Evolutionary conservation across 2,113 vertebrate species (phyloP).

Genomic region (Paramisgurnus dabryanus): DNA sequence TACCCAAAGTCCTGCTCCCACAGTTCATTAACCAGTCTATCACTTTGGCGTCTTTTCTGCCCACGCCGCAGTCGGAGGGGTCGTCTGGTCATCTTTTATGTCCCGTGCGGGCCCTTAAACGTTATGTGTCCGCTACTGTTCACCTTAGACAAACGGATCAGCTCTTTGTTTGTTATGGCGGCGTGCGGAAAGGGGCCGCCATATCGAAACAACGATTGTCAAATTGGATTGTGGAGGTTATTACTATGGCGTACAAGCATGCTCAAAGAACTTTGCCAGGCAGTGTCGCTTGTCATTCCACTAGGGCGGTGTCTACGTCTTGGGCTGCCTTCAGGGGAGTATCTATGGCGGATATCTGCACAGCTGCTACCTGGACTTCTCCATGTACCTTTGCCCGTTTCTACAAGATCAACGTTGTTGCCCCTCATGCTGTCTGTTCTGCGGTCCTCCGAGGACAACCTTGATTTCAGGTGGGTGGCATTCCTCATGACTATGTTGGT

Average conservation of each 20-base stretch:
- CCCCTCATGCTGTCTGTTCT: neutral
- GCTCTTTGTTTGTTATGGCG: neutral
- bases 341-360: neutral
- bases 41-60: neutral
- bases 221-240: neutral
- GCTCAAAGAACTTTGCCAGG: neutral
- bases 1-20: neutral
- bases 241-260: neutral
- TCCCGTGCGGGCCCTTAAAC: neutral
- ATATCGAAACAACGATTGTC: neutral
- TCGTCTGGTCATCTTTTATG: neutral
- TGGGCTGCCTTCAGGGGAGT: neutral
- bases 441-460: neutral
- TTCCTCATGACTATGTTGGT: neutral
- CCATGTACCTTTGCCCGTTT: neutral
- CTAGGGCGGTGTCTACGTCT: neutral
- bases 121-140: neutral
- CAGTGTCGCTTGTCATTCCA: neutral
- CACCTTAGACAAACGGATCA: neutral
- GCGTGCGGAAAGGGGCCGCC: no score
- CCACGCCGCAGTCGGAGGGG: neutral
- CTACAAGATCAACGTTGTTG: neutral
- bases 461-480: neutral
- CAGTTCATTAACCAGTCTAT: neutral
- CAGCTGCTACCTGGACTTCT: neutral